Evolutionary conservation across 2,888 invertebrate genomes (phyloP), one percentile per base, ranked within the genome.

Genomic region (Boloria selene): DNA sequence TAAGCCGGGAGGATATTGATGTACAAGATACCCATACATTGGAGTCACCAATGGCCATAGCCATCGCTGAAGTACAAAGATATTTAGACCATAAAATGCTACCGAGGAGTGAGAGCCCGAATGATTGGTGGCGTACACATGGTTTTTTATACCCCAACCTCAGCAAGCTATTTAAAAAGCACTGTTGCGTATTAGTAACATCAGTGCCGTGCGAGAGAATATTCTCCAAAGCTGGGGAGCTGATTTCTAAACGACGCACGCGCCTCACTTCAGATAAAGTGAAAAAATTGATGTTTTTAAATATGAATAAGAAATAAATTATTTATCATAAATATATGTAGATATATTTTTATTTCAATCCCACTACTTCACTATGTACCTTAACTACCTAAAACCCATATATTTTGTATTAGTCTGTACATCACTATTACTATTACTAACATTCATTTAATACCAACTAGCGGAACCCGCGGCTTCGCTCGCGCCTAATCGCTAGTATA

Each of bases 151-250:
- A 45, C n/a, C 45, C 45, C 7, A 45, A 45, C 45, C n/a, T 45
- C 14, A n/a, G 14, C 14, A 13, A 45, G 4, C 45, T 45, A 45
- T 13, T 45, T 3, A 45, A n/a, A 45, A 45, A 14, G 4, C 13
- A 45, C n/a, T n/a, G 13, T 13, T 65, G 69, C 54, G 45, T 63
- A 44, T 59, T 44, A 16, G 68, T 65, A 16, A 65, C 68, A 13
- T 69, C 66, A 42, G 64, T 69, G 13, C 65, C 65, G 13, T 68
- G 65, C 22, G 68, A 68, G 42, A 52, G 67, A 53, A 26, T 70
- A 22, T 70, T 70, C 61, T 68, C 65, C 7, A 61, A 65, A 18
- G 60, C 70, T n/a, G 70, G 47, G n/a, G n/a, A 14, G 45, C 45
- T 45, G 4, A 45, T 45, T 45, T 45, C 45, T 14, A 14, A 45